Percentiles rank a stretch among this genome's conserved stretches.
Conservation (phyloP, 2,113 vertebrate genomes). For the Dicaeum eximium region DNA sequence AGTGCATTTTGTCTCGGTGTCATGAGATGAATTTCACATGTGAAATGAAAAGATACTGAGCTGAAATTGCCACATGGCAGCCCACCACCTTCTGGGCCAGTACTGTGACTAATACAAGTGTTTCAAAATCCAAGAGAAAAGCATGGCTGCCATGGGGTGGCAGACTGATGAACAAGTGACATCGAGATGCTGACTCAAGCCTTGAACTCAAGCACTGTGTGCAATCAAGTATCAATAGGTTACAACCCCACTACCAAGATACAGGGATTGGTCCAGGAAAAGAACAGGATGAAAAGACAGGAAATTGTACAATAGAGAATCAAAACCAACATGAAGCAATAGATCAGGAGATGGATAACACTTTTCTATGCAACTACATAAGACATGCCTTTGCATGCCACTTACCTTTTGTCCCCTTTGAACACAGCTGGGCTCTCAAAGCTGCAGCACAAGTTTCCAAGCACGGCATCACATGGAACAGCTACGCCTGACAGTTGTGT, state of each 20-base stretch:
- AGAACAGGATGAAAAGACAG: neutral
- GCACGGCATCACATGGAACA: neutral
- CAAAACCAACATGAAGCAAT: neutral
- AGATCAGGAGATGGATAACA: neutral
- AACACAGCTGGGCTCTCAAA: fast-evolving
- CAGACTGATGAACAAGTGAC: neutral
- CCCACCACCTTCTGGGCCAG: neutral
- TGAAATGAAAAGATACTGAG: neutral
- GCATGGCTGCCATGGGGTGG: neutral
- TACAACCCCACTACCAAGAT: neutral
- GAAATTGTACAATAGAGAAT: neutral
- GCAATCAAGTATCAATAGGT: neutral
- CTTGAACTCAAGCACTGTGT: neutral
- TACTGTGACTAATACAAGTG: neutral
- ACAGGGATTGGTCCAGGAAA: neutral
- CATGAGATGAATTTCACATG: neutral
- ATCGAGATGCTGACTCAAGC: neutral
- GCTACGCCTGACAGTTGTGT: neutral
- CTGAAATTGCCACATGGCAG: neutral
- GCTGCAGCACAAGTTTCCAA: fast-evolving
- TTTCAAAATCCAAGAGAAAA: neutral
- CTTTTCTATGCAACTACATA: fast-evolving
- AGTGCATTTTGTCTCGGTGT: neutral
- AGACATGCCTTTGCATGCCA: neutral
- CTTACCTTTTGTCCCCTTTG: neutral